A percentile compares a stretch with the other conserved stretches of the same genome.
Conservation (phyloP, 2,888 invertebrate genomes). For the Cosmia trapezina region DNA sequence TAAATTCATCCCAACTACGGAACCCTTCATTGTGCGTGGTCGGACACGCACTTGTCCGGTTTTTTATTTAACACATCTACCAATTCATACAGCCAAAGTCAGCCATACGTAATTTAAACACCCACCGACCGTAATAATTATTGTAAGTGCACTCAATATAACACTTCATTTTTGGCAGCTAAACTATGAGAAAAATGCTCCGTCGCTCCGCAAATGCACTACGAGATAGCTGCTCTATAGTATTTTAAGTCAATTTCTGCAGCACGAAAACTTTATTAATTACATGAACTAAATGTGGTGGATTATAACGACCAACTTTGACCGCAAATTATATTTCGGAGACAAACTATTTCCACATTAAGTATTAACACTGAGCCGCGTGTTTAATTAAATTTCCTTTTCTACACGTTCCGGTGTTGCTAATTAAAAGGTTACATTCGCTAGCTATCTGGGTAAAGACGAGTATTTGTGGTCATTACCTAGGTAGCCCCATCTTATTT, state of each 20-base stretch:
- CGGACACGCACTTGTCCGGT: too few species aligned
- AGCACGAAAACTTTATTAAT: slow-evolving; percentile 40
- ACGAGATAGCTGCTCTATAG: slow-evolving; percentile 18
- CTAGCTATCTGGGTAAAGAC: neutral
- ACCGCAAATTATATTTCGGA: slow-evolving; percentile 53
- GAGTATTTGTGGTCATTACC: neutral
- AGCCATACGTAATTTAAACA: slow-evolving; percentile 13
- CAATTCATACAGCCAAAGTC: too few species aligned
- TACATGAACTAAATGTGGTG: slow-evolving; percentile 42
- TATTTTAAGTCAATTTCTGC: slow-evolving; percentile 43
- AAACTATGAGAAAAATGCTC: slow-evolving; percentile 39
- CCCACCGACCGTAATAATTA: slow-evolving; percentile 18
- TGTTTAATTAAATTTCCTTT: slow-evolving; percentile 50
- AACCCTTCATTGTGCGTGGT: too few species aligned
- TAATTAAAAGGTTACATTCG: slow-evolving; percentile 38
- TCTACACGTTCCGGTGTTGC: slow-evolving; percentile 21
- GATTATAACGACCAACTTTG: slow-evolving; percentile 45
- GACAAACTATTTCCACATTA: slow-evolving; percentile 49
- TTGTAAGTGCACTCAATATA: slow-evolving; percentile 44
- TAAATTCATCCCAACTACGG: too few species aligned
- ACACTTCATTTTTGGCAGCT: slow-evolving; percentile 55
- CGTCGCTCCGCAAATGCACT: slow-evolving; percentile 31
- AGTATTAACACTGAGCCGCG: slow-evolving; percentile 14
- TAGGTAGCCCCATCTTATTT: neutral
- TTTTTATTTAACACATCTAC: too few species aligned